phyloP scores from a whole-genome alignment of 2,113 vertebrate genomes.

The Cisticola juncidis region DNA sequence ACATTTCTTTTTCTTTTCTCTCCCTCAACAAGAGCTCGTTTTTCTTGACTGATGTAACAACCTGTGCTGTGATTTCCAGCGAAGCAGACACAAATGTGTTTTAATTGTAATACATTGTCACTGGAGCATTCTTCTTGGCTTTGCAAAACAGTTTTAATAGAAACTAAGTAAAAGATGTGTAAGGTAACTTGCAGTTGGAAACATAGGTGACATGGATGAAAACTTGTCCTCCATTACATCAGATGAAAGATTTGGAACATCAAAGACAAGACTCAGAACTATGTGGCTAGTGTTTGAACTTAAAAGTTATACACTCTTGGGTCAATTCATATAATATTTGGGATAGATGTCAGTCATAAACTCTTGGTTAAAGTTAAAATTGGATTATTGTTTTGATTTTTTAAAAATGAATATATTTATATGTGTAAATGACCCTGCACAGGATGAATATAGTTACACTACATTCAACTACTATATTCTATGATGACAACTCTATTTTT shows the following conservation, averaged over 20 bases:
- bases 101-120: not conserved
- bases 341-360: not conserved
- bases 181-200: not conserved
- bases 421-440: not conserved
- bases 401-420: not conserved
- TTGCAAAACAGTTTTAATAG: not conserved
- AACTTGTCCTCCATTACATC: not conserved
- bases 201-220: not conserved
- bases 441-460: not conserved
- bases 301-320: not conserved
- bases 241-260: not conserved
- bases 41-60: not conserved
- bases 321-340: not conserved
- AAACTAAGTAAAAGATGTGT: not conserved
- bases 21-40: not conserved
- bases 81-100: not conserved
- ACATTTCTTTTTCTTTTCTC: not conserved
- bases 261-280: not conserved
- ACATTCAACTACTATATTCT: not conserved
- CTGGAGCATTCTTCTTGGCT: not conserved
- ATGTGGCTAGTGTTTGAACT: not conserved
- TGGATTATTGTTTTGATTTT: not conserved
- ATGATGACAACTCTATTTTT: not conserved
- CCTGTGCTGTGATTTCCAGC: not conserved
- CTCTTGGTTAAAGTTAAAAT: not conserved